Evolutionary conservation across 2,797 vertebrate genomes (phyloP), one percentile per base, ranked within the genome.

Genomic region (Todus mexicanus): DNA sequence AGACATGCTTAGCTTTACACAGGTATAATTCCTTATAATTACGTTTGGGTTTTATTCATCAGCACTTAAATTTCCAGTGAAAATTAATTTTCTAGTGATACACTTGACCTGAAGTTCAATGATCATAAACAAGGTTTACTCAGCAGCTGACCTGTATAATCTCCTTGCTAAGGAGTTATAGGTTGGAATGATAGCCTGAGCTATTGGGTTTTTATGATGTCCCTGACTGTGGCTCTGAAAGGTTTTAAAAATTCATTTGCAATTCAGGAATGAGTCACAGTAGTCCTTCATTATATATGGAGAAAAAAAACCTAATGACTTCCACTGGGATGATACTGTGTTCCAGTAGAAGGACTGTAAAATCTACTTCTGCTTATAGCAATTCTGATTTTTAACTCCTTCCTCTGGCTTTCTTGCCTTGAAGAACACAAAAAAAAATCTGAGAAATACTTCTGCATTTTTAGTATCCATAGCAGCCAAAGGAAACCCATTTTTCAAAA

Each of bases 201-300:
- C 48, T 73, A 48, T 23, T 95, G 54, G 54, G 0, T 20, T 92
- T 92, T 84, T 86, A 86, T 26, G 3, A 66, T 60, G 56, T 66
- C 47, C 76, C 87, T 88, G 54, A 92, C 80, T 19, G 2, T 38
- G 33, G 43, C 70, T 86, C 65, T 83, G 84, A 92, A 94, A 89
- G 50, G 54, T 87, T 94, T 96, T 92, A 75, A 95, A 89, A 94
- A 92, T 92, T 94, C 56, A 96, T 96, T 94, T 86, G 85, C 73
- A 89, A 72, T 77, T 85, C 72, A 81, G 59, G 70, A 95, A 93
- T 92, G 87, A 96, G 80, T 94, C 94, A 94, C 48, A 48, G 51
- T 75, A 91, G 89, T 81, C 59, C 76, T 90, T 90, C 89, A 91
- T 94, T 91, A 94, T 76, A 94, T 88, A 90, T 65, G 76, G 92